Evolutionary conservation across 2,797 vertebrate genomes (phyloP), one percentile per base, ranked within the genome.

Genomic region (Lutjanus argentimaculatus): DNA sequence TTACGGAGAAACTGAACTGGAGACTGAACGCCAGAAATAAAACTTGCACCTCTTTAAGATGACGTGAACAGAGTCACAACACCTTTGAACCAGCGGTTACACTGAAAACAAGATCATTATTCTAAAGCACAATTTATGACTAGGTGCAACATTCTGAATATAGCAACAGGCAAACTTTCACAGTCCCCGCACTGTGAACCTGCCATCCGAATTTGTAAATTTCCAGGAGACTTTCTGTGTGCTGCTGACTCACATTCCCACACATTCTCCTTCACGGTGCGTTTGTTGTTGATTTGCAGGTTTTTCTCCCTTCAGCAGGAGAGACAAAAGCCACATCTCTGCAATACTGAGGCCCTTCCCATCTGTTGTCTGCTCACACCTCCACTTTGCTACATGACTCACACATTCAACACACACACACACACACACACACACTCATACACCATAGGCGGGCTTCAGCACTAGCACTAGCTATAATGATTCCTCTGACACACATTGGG

Each of bases 401-500:
- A 72, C 75, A 79, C 79, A 51, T 55, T 1, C 59, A 46, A 65
- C 43, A 43, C 65, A 69, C 19, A 55, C 68, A 46, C 46, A 22
- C 40, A 65, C 56, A 59, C 67, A 79, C 53, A 75, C 63, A 59
- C 53, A 51, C 51, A 68, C 42, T 19, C 78, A 19, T 11, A 52
- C 75, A 83, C 71, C 77, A 79, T 77, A 88, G 88, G 82, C 75
- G 59, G 87, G 86, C 86, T 87, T 75, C 80, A 75, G 82, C 84
- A 68, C 77, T 71, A 79, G 83, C 89, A 83, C 72, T 43, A 69
- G 78, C 89, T 91, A 85, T 94, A 93, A 94, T 92, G 92, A 95
- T 94, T 94, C 94, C 92, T 94, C 94, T 92, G 94, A 93, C 93
- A 92, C 92, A 93, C 93, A 94, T 92, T 92, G 93, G 91, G 91